phyloP scores from a whole-genome alignment of 23 tunicate species.

The Ciona savignyi region DNA sequence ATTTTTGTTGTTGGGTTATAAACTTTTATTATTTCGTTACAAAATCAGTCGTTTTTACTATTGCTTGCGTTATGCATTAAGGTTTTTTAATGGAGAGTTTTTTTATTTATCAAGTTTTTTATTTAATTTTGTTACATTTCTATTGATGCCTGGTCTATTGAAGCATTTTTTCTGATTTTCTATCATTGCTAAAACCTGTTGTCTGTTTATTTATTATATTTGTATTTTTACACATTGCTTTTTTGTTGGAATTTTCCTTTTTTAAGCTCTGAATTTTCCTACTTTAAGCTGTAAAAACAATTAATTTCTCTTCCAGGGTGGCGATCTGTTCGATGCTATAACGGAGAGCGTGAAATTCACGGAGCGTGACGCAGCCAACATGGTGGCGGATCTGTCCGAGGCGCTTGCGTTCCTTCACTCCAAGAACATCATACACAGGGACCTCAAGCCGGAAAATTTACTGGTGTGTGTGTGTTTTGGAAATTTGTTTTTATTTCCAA shows the following conservation, averaged over 20 bases:
- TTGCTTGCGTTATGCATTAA: not conserved
- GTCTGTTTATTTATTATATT: no score
- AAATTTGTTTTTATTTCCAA: not conserved
- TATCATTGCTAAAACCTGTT: no score
- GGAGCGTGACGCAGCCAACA: conserved; percentile 90
- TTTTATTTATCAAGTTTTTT: not conserved
- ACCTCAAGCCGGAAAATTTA: conserved; percentile 92
- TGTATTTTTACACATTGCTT: no score
- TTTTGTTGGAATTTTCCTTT: no score
- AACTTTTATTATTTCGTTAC: not conserved
- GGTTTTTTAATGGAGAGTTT: not conserved
- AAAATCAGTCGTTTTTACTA: not conserved
- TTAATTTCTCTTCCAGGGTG: no score
- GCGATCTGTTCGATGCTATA: conserved; percentile 98
- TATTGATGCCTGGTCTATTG: no score
- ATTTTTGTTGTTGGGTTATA: not conserved
- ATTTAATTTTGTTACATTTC: not conserved
- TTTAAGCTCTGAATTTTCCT: no score
- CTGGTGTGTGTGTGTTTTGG: conserved; percentile 29
- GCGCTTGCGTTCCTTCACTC: conserved; percentile 90
- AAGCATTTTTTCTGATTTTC: not conserved
- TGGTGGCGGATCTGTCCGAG: conserved; percentile 94
- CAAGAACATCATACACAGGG: conserved; percentile 92
- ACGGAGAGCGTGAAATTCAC: conserved; percentile 96
- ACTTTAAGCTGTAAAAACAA: no score